Evolutionary conservation across 2,888 invertebrate species (phyloP).

Genomic region (Cerastoderma edule): DNA sequence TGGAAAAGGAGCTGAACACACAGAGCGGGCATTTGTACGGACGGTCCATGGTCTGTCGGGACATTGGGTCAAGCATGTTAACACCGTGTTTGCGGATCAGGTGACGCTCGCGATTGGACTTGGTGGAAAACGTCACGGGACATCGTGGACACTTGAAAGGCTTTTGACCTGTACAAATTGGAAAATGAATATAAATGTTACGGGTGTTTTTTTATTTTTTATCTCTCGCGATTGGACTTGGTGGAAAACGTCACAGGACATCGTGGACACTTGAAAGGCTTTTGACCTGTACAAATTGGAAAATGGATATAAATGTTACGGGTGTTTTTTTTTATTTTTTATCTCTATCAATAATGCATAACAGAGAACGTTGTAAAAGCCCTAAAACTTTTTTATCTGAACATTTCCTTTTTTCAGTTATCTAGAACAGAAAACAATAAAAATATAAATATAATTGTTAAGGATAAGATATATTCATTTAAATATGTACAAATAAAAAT

Average conservation of each 20-base stretch:
- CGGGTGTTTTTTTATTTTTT: not conserved
- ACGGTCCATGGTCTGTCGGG: constrained; percentile 86
- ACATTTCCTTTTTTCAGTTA: not conserved
- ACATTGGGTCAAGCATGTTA: constrained; percentile 84
- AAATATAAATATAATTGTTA: too few species aligned
- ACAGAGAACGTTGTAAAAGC: not conserved
- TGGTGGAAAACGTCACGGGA: constrained; percentile 96
- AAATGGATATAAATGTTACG: not conserved
- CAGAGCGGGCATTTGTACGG: constrained; percentile 90
- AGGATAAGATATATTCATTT: too few species aligned
- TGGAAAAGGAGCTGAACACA: constrained; percentile 92
- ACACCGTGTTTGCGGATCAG: constrained; percentile 92
- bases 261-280: constrained; percentile 97
- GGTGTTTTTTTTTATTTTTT: not conserved
- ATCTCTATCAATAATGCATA: not conserved
- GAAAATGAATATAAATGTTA: constrained; percentile 23
- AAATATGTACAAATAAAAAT: too few species aligned
- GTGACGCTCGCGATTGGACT: constrained; percentile 98
- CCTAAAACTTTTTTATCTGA: not conserved
- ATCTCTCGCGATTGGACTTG: constrained; percentile 97
- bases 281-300: constrained; percentile 87
- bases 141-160: constrained; percentile 98
- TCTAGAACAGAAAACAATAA: not conserved
- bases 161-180: constrained; percentile 91
- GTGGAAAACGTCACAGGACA: constrained; percentile 97